Evolutionary conservation across 2,113 vertebrate species (phyloP), one percentile per base, ranked within the genome.

Genomic region (Cebidichthys violaceus): DNA sequence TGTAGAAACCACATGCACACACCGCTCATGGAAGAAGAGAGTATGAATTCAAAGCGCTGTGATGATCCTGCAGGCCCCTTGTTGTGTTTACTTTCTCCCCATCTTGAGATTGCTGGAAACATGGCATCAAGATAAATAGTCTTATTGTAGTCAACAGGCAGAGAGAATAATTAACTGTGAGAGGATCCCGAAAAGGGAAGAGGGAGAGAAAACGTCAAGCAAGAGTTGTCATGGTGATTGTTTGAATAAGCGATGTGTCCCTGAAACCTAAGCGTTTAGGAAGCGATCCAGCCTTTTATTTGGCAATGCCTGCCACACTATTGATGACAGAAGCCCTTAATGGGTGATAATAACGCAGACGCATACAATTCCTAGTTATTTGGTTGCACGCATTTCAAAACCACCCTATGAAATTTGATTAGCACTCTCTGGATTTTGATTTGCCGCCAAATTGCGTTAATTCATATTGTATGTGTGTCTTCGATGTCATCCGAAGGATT

Each of bases 221-320:
- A 88, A 41, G 90, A 94, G 94, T 95, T 95, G 94, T 95, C 95
- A 94, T 94, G 91, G 94, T 91, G 91, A 94, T 95, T 91, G 89
- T 84, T 90, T 92, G 89, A 94, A 94, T 94, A 93, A 93, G 90
- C 90, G 90, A 89, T 71, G 80, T 77, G 75, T 92, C 86, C 79
- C 87, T 84, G 79, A 93, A 92, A 86, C 86, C 77, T 75, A 67
- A 90, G 82, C 85, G 87, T 94, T 93, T 90, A 91, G 79, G 67
- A 88, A 88, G 81, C 89, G 82, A 67, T 89, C 79, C 81, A 74
- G 68, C 77, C 62, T 82, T 85, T 86, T 80, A 79, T 81, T 87
- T 83, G 69, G 68, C 74, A 33, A 59, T 73, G 47, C 68, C 50
- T 13, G 1, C 59, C 71, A 45, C 72, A n/a, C 66, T 61, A 37